Evolutionary conservation across 2,888 invertebrate species (phyloP).

Genomic region (Microctonus brassicae): DNA sequence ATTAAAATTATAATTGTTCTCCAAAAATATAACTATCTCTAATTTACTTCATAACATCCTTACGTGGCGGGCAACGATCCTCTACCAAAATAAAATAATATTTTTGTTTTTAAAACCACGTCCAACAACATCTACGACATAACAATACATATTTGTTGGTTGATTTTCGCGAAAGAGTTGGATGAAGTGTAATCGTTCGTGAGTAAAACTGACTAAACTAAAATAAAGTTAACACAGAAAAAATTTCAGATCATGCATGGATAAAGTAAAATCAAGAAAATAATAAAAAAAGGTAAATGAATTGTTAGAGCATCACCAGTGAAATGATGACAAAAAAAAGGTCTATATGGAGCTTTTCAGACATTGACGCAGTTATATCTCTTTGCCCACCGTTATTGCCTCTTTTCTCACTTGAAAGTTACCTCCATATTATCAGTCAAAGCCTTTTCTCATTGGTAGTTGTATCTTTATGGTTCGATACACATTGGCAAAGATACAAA

Average conservation of each 20-base stretch:
- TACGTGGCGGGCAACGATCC: no score
- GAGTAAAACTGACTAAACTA: neutral
- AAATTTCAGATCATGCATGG: neutral
- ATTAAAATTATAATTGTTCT: no score
- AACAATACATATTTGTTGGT: no score
- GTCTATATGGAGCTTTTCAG: neutral
- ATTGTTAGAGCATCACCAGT: slow-evolving; percentile 1
- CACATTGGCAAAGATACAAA: slow-evolving; percentile 67
- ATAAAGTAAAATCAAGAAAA: slow-evolving; percentile 17
- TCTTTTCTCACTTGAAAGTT: slow-evolving; percentile 20
- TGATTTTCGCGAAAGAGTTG: neutral
- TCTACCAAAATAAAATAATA: no score
- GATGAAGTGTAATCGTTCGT: slow-evolving; percentile 19
- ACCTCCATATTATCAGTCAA: slow-evolving; percentile 49
- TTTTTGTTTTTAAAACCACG: no score
- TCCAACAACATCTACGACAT: no score
- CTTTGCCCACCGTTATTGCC: slow-evolving; percentile 36
- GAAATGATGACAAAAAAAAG: slow-evolving; percentile 38
- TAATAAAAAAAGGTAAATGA: slow-evolving; percentile 2
- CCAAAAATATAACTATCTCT: no score
- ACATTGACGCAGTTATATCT: slow-evolving; percentile 30
- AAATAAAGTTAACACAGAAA: slow-evolving; percentile 32
- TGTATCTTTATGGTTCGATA: slow-evolving; percentile 61
- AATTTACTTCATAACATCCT: no score
- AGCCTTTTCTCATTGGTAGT: slow-evolving; percentile 62